phyloP scores from a whole-genome alignment of 2,113 vertebrate genomes.

The Lanius ludovicianus region DNA sequence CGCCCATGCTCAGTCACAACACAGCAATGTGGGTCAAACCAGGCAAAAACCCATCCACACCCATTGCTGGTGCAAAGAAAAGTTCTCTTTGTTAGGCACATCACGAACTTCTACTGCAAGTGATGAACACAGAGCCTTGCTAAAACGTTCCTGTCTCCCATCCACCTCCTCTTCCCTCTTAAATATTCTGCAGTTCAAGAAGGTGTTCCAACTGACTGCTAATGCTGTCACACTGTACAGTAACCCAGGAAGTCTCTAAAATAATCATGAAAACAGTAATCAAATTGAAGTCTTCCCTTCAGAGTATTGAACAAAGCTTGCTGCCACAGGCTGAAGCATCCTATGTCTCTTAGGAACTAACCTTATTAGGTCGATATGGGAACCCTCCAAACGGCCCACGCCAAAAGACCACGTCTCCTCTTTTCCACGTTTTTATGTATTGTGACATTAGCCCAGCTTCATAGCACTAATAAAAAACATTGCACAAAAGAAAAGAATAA shows the following conservation, averaged over 20 bases:
- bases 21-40: not conserved
- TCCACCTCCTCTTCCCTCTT: not conserved
- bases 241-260: slow-evolving; percentile 21
- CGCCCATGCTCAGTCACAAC: not conserved
- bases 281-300: not conserved
- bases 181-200: not conserved
- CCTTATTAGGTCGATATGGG: slow-evolving; percentile 78
- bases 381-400: slow-evolving; percentile 81
- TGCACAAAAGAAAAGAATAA: slow-evolving; percentile 52
- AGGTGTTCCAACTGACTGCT: not conserved
- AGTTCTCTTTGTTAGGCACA: not conserved
- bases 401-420: slow-evolving; percentile 75
- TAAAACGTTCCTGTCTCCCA: not conserved
- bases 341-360: slow-evolving; percentile 38
- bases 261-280: slow-evolving; percentile 27
- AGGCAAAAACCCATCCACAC: not conserved
- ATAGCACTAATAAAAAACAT: slow-evolving; percentile 74
- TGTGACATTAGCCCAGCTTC: slow-evolving; percentile 78
- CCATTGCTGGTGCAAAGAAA: not conserved
- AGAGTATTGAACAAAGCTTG: not conserved
- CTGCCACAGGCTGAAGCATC: not conserved
- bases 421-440: slow-evolving; percentile 75
- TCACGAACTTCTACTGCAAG: not conserved
- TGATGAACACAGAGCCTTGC: not conserved
- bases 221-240: not conserved